phyloP scores from a whole-genome alignment of 1,140 invertebrate species.

The Drosophila ercepeae region DNA sequence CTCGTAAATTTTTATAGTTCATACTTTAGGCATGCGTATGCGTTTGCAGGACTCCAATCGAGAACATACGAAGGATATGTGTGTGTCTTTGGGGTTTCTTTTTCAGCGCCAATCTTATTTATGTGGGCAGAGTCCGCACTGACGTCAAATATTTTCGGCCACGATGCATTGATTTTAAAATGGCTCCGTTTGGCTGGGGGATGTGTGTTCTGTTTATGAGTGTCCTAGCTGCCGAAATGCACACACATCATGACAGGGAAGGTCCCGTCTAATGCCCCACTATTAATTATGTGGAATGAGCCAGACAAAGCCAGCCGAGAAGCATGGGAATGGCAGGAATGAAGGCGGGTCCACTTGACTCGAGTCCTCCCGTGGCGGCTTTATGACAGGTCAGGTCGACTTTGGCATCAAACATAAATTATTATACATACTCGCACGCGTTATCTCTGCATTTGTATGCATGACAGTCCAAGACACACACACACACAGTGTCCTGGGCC shows the following conservation, averaged over 20 bases:
- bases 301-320: not conserved
- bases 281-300: conserved; percentile 13
- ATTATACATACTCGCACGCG: conserved; percentile 28
- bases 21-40: conserved; percentile 72
- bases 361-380: conserved; percentile 21
- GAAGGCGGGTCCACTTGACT: conserved; percentile 27
- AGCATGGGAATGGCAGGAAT: not conserved
- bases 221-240: not conserved
- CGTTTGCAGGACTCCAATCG: conserved; percentile 50
- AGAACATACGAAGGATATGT: conserved; percentile 4
- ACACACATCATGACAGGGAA: conserved; percentile 19
- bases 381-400: conserved; percentile 70
- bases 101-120: conserved; percentile 51
- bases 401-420: conserved; percentile 42
- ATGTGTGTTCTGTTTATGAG: not conserved
- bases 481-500: no score
- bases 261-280: conserved; percentile 41
- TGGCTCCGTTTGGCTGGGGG: not conserved
- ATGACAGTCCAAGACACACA: conserved; percentile 34
- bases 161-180: conserved; percentile 71
- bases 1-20: conserved; percentile 83
- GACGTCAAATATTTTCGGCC: conserved; percentile 58
- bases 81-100: conserved; percentile 35
- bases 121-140: conserved; percentile 40
- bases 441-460: conserved; percentile 77